Evolutionary conservation across 2,888 invertebrate genomes (phyloP).

Genomic region (Xestia rhomboidea): DNA sequence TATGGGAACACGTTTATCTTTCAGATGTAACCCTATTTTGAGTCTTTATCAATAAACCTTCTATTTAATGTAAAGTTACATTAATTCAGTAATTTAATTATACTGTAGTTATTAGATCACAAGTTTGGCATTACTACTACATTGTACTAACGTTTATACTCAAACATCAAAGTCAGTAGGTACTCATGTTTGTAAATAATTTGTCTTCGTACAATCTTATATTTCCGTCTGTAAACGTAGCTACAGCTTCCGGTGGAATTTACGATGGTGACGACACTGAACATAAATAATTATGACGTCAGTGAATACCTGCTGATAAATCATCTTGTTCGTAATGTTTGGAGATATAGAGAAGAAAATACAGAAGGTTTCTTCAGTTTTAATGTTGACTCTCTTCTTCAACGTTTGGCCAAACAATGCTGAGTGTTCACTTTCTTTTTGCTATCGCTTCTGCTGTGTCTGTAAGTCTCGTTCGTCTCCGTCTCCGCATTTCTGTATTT

Average conservation of each 20-base stretch:
- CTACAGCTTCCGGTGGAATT: conserved; percentile 55
- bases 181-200: conserved; percentile 55
- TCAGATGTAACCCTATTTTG: neutral
- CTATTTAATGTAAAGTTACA: neutral
- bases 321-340: conserved; percentile 36
- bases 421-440: no score
- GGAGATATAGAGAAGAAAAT: neutral
- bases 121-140: neutral
- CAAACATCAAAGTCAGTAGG: conserved; percentile 47
- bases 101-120: conserved; percentile 14
- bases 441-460: no score
- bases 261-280: conserved; percentile 48
- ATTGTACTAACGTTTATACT: conserved; percentile 23
- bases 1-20: neutral
- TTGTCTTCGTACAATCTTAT: conserved; percentile 47
- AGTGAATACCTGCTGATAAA: conserved; percentile 37
- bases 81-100: conserved; percentile 2
- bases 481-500: no score
- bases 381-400: neutral
- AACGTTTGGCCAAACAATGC: no score
- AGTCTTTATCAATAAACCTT: neutral
- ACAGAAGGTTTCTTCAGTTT: conserved; percentile 22
- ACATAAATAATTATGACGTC: conserved; percentile 46
- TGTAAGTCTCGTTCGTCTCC: no score
- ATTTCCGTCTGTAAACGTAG: conserved; percentile 50